phyloP scores from a whole-genome alignment of 2,797 vertebrate species.

The Ptychobarbus kaznakovi region DNA sequence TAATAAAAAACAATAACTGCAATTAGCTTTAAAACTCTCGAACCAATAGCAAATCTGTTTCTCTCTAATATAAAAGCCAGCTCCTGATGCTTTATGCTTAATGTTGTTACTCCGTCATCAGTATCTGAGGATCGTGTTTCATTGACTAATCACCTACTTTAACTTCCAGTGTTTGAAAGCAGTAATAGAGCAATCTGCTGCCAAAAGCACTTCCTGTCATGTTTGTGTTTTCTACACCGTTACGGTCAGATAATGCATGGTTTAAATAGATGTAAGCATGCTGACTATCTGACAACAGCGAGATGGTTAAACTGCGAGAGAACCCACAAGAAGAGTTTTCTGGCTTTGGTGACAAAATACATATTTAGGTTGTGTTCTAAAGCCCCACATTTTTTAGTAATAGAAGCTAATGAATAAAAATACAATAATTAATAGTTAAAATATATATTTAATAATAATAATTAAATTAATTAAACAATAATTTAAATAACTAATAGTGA shows the following conservation, averaged over 20 bases:
- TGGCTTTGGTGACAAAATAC: not conserved
- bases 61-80: not conserved
- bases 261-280: not conserved
- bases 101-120: not conserved
- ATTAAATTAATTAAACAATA: not conserved
- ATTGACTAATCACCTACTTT: not conserved
- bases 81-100: not conserved
- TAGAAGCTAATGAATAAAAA: not conserved
- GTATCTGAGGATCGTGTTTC: not conserved
- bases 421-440: not conserved
- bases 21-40: not conserved
- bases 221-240: not conserved
- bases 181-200: not conserved
- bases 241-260: not conserved
- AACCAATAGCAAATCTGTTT: not conserved
- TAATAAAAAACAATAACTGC: not conserved
- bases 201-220: not conserved
- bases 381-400: not conserved
- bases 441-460: not conserved
- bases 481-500: not conserved
- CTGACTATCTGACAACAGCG: not conserved
- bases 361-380: not conserved
- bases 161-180: constrained; percentile 24
- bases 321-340: not conserved
- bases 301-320: not conserved